phyloP scores from a whole-genome alignment of 1,140 invertebrate species.

The Neoseiulus cucumeris region DNA sequence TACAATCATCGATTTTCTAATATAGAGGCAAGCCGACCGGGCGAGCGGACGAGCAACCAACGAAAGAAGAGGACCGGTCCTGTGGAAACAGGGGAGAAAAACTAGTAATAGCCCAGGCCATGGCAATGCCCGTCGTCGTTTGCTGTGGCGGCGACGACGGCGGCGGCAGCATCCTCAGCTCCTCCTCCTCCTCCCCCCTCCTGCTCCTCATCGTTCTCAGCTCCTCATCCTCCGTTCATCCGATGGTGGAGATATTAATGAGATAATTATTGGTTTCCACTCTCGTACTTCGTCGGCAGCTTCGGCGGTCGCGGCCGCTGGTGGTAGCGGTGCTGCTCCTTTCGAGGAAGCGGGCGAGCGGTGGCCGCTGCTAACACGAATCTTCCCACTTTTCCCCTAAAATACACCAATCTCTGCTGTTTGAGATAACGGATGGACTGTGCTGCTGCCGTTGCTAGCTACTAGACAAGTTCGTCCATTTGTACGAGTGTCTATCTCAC shows the following conservation, averaged over 20 bases:
- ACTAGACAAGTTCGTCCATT: no score
- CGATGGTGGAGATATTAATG: conserved; percentile 10
- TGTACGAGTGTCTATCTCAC: no score
- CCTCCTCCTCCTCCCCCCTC: no score
- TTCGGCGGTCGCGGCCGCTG: background rate
- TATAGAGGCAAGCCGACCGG: background rate
- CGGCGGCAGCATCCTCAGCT: background rate
- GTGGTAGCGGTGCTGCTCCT: background rate
- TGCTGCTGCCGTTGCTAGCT: no score
- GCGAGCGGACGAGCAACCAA: background rate
- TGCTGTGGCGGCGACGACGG: background rate
- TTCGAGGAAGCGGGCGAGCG: background rate
- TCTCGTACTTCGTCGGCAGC: background rate
- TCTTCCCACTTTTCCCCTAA: no score
- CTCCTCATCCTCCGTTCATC: background rate
- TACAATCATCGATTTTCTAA: background rate
- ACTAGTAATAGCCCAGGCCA: background rate
- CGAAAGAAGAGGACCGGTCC: background rate
- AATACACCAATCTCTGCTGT: no score
- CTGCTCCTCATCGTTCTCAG: background rate
- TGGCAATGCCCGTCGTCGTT: background rate
- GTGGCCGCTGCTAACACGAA: background rate
- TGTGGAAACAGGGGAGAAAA: background rate
- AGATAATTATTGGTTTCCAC: conserved; percentile 11
- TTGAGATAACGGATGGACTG: no score